Evolutionary conservation across 2,888 invertebrate species (phyloP).

Genomic region (Eurois occulta): DNA sequence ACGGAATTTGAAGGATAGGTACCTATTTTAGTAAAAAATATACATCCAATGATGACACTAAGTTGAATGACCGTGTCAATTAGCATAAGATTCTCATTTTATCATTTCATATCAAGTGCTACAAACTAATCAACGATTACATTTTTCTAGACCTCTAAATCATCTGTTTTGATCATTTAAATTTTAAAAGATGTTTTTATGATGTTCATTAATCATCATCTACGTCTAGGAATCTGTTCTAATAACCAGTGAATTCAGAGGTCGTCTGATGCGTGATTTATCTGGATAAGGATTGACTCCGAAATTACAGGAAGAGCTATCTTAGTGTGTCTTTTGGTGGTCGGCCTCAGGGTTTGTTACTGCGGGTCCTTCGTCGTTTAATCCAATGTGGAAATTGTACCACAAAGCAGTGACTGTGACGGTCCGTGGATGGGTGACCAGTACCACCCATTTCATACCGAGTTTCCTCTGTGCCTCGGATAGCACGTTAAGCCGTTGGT

Average conservation of each 20-base stretch:
- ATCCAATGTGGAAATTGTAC: background rate
- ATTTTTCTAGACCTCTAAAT: background rate
- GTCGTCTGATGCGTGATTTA: background rate
- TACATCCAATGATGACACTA: background rate
- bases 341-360: background rate
- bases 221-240: background rate
- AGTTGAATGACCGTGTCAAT: constrained; percentile 6
- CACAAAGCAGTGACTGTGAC: background rate
- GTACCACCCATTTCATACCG: too few relatives aligned
- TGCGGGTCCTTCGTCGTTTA: background rate
- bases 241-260: background rate
- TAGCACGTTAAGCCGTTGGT: too few relatives aligned
- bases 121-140: background rate
- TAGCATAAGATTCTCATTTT: background rate
- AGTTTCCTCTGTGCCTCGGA: too few relatives aligned
- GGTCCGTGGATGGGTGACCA: too few relatives aligned
- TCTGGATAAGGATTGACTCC: background rate
- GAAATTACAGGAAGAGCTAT: background rate
- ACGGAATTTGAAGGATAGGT: background rate
- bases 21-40: background rate
- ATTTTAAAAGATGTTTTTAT: background rate
- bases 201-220: background rate
- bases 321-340: background rate
- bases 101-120: background rate
- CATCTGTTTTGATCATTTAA: background rate